Evolutionary conservation across 2,113 vertebrate species (phyloP).

Genomic region (Rhineura floridana): DNA sequence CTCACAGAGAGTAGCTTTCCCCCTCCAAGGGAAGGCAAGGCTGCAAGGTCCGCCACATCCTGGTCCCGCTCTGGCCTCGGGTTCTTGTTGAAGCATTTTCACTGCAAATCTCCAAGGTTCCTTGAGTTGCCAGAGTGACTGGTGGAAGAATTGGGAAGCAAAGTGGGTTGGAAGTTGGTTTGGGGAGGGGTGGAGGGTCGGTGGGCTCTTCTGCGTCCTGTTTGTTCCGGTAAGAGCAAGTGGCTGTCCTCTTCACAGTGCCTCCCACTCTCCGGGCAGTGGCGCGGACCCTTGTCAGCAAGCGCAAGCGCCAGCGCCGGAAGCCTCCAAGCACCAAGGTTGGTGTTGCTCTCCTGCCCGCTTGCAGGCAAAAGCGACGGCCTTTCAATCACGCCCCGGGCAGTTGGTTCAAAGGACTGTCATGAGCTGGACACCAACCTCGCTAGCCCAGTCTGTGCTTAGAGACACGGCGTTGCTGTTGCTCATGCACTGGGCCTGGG

Average conservation of each 20-base stretch:
- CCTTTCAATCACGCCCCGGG: background rate
- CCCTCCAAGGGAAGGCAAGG: too few species aligned
- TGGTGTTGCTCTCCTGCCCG: background rate
- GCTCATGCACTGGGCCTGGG: too few species aligned
- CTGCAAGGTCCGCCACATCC: too few species aligned
- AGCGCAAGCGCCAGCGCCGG: slow-evolving; percentile 54
- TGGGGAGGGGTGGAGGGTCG: background rate
- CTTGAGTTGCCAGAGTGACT: background rate
- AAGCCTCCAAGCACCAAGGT: background rate
- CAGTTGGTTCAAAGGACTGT: too few species aligned
- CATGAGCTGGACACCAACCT: too few species aligned
- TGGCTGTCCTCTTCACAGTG: slow-evolving; percentile 67
- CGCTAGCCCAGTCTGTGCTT: too few species aligned
- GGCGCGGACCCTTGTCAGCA: slow-evolving; percentile 55
- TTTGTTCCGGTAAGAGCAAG: background rate
- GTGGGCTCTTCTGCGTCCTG: too few species aligned
- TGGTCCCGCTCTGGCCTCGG: too few species aligned
- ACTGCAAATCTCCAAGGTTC: background rate
- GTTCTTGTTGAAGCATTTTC: too few species aligned
- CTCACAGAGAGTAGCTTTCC: too few species aligned
- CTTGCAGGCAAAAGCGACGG: background rate
- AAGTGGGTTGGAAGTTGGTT: background rate
- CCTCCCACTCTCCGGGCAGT: slow-evolving; percentile 75
- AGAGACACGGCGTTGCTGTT: too few species aligned
- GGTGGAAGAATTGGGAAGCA: background rate